Base-by-base conservation (phyloP, 1,140 invertebrate species). In the Amphibalanus amphitrite region DNA sequence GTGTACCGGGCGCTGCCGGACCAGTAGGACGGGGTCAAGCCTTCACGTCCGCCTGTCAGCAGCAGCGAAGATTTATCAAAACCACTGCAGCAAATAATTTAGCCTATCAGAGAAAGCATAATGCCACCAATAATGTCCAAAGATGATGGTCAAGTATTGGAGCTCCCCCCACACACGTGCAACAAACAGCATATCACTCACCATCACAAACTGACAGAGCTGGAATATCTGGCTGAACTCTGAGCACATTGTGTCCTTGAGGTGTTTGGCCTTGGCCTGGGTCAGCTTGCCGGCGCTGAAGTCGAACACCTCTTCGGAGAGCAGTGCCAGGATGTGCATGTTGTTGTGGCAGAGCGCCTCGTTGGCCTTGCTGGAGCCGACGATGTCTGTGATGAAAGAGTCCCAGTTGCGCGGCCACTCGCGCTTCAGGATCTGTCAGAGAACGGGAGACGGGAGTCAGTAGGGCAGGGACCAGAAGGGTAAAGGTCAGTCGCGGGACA, bases 341-440 rank as follows among this genome's bases (percentile, higher is more conserved):
- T 99, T 99, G 80, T 99, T 99, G 82, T 98, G 95, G 84, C 97
- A 99, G 15, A 99, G 85, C 77, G 92, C 93, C 81, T 99, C 97
- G 80, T 98, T 98, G 23, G 95, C 98, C 83, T 98, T 98, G 78
- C 93, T 97, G 23, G 96, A 93, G 64, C 96, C 96, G 70, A 99
- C 96, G 82, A 99, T 99, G 78, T 99, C 97, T 78, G 90, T 88
- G 74, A 99, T 99, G 80, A 99, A 99, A 8, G 92, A 91, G 78
- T 97, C 93, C 97, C 97, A 99, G 80, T 99, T 97, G 78, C 96
- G 95, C 69, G 97, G 97, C 97, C 97, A 99, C 82, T 99, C 97
- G 77, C 96, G 85, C 82, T 99, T 99, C 74, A 99, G 84, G 74
- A 99, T 97, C 88, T 98, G 84, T 69, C 81, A 80, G 71, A 75